Conservation (phyloP, 1,140 invertebrate genomes). For the Sitobion miscanthi region DNA sequence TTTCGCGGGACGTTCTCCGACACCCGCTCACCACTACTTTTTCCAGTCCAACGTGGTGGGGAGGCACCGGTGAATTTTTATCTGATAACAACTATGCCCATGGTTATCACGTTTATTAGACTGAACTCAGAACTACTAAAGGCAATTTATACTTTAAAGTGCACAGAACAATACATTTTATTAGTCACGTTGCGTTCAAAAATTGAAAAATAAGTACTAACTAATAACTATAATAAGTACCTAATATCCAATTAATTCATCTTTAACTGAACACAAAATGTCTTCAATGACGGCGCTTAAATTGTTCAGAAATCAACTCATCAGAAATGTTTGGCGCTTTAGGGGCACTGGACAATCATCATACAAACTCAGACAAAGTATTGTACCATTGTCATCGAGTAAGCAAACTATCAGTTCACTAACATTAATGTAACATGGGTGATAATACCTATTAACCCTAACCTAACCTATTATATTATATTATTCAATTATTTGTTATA, state of each 20-base stretch:
- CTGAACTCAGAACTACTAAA: not conserved
- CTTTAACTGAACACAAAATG: conserved; percentile 6
- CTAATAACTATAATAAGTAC: not conserved
- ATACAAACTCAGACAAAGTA: not conserved
- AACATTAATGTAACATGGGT: not conserved
- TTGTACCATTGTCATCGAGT: not conserved
- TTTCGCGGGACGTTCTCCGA: no score
- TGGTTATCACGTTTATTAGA: not conserved
- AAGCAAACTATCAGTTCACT: not conserved
- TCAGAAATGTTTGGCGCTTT: conserved; percentile 30
- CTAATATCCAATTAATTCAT: not conserved
- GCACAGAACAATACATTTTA: no score
- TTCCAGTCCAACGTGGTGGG: no score
- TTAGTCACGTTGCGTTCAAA: not conserved
- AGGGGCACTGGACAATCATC: not conserved
- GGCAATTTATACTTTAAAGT: not conserved
- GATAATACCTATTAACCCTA: no score
- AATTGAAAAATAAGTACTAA: not conserved
- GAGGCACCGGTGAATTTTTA: not conserved
- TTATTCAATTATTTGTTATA: conserved; percentile 4
- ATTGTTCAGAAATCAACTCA: conserved; percentile 8
- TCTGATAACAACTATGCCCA: not conserved
- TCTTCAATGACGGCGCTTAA: not conserved
- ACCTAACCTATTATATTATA: no score
- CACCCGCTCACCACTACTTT: no score